Evolutionary conservation across 2,113 vertebrate species (phyloP), one percentile per base, ranked within the genome.

Genomic region (Kryptolebias marmoratus): DNA sequence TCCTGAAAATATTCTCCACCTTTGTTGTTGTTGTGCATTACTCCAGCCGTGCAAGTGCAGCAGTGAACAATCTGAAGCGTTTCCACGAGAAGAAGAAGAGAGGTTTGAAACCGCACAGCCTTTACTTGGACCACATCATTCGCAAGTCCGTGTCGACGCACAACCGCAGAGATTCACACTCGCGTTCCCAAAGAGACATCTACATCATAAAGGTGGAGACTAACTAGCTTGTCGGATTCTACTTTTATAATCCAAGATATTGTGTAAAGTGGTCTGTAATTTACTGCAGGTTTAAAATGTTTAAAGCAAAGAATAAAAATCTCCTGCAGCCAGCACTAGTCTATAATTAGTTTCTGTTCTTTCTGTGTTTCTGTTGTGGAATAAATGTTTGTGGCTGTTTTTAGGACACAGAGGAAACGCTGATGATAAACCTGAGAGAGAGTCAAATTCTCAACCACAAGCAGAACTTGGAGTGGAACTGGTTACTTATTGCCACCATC

Each of bases 41-140:
- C 86, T 85, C n/a, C 88, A 99, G 98, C 61, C 94, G 96, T 68
- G 98, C 98, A 10, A 99, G 98, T 88, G 96, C 96, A 2, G 96
- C 98, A 0, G 94, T 99, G 27, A 99, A 97, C 90, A 96, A 96
- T 87, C 93, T 99, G 82, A 98, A 99, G 85, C 95, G 95, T 63
- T 99, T 98, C 87, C 98, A 99, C 0, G 97, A 98, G 90, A 98
- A 96, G 94, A 98, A 99, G 93, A 98, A 97, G 89, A 95, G 94
- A 83, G 97, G 98, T 53, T 92, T 95, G 75, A 99, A 97, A 80
- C 96, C 98, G n/a, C 93, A 96, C 79, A 99, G 98, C 83, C 96
- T 99, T 30, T 98, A 99, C 84, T 91, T 99, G 92, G 98, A 99
- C 91, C 96, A 97, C 87, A 97, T 98, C 89, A 92, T 98, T 87